phyloP scores from a whole-genome alignment of 2,797 vertebrate genomes.

The Setipinna tenuifilis region DNA sequence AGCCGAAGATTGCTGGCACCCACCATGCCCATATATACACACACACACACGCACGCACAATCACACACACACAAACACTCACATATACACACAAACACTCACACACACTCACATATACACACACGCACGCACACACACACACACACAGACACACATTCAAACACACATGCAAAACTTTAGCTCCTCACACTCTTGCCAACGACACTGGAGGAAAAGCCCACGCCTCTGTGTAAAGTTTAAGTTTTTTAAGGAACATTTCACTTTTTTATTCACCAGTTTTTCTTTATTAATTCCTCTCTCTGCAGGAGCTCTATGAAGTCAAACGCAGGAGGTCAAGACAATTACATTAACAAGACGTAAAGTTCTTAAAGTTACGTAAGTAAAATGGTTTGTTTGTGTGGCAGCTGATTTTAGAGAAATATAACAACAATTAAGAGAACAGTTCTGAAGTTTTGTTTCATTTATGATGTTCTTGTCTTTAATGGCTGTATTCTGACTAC shows the following conservation, averaged over 20 bases:
- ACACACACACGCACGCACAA: background rate
- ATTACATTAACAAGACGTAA: too few relatives aligned
- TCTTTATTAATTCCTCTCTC: background rate
- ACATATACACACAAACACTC: too few relatives aligned
- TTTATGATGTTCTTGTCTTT: too few relatives aligned
- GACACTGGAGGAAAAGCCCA: background rate
- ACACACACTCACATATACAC: too few relatives aligned
- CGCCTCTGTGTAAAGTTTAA: background rate
- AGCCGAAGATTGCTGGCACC: background rate
- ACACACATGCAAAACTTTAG: too few relatives aligned
- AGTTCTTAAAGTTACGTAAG: background rate
- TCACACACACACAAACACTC: background rate
- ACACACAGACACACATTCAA: too few relatives aligned
- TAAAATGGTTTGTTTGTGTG: background rate
- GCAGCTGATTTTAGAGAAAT: background rate
- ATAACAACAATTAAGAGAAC: too few relatives aligned
- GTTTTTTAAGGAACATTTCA: constrained; percentile 11
- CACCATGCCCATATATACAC: background rate
- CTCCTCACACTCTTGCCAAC: background rate
- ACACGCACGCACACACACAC: too few relatives aligned
- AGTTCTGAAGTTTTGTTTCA: too few relatives aligned
- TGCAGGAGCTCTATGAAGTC: background rate
- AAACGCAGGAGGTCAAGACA: background rate
- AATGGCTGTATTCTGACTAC: too few relatives aligned
- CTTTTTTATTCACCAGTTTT: background rate